phyloP scores from a whole-genome alignment of 92 coral and sea anemone species.

The Virgularia gustaviana region DNA sequence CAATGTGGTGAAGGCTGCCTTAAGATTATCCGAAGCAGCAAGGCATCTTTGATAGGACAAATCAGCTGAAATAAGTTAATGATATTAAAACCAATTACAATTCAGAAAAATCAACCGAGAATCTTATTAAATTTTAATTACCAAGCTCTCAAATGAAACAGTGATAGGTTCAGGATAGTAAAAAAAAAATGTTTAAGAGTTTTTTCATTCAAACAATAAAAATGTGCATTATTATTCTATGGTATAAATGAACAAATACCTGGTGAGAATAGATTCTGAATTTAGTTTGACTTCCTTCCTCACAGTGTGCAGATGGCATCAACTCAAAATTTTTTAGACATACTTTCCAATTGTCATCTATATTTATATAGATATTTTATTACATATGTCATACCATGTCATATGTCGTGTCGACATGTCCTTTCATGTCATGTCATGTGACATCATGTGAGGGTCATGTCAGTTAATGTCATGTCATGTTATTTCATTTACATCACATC shows the following conservation, averaged over 20 bases:
- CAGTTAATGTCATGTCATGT: no score
- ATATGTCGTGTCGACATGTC: no score
- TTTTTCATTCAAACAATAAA: not conserved
- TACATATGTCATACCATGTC: not conserved
- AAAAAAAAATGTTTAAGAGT: not conserved
- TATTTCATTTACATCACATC: no score
- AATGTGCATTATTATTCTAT: not conserved
- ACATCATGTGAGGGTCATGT: no score
- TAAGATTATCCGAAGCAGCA: constrained; percentile 73
- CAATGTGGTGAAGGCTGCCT: constrained; percentile 97
- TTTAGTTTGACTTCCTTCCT: constrained; percentile 78
- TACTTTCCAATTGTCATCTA: constrained; percentile 64
- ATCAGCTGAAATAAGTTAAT: constrained; percentile 59
- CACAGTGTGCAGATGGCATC: constrained; percentile 86
- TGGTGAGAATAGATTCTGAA: constrained; percentile 56
- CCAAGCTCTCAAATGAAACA: not conserved
- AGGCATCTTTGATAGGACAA: constrained; percentile 54
- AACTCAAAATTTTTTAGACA: constrained; percentile 59
- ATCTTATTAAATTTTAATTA: not conserved
- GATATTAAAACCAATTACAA: no score
- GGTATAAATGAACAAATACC: constrained; percentile 19
- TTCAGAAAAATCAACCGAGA: not conserved
- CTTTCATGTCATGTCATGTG: no score
- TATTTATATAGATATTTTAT: constrained; percentile 49
- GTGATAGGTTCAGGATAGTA: not conserved